phyloP scores from a whole-genome alignment of 2,113 vertebrate genomes.

The Salvator merianae region DNA sequence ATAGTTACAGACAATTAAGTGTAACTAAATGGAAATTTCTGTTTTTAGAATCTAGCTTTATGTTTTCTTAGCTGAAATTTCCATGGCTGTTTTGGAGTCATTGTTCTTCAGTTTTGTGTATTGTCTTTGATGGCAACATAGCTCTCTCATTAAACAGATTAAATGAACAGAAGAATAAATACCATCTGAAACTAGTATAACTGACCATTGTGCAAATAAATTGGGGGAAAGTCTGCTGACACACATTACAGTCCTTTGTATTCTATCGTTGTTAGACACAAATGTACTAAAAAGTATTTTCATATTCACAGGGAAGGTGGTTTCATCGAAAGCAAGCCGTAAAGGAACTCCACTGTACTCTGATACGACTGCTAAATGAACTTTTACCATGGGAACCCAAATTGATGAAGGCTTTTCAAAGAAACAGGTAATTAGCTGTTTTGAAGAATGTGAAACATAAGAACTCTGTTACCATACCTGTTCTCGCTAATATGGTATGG shows the following conservation, averaged over 20 bases:
- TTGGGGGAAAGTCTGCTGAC: background rate
- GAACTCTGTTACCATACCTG: background rate
- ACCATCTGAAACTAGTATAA: background rate
- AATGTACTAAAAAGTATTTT: constrained; percentile 26
- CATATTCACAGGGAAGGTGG: constrained; percentile 87
- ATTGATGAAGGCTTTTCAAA: constrained; percentile 94
- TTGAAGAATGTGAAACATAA: background rate
- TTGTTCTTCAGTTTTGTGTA: background rate
- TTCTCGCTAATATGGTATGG: background rate
- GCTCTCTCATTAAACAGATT: background rate
- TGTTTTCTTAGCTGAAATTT: background rate
- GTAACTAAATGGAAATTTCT: background rate
- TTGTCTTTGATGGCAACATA: background rate
- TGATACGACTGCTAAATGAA: constrained; percentile 94
- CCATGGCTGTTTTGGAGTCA: background rate
- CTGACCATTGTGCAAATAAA: background rate
- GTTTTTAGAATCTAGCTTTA: background rate
- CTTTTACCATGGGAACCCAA: constrained; percentile 97
- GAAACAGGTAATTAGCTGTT: constrained; percentile 87
- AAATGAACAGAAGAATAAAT: background rate
- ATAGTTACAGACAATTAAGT: background rate
- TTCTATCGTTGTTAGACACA: background rate
- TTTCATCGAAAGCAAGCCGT: constrained; percentile 89
- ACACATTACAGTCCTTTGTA: background rate
- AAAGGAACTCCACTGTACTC: constrained; percentile 94